Evolutionary conservation across 2,888 invertebrate genomes (phyloP).

Genomic region (Cactoblastis cactorum): DNA sequence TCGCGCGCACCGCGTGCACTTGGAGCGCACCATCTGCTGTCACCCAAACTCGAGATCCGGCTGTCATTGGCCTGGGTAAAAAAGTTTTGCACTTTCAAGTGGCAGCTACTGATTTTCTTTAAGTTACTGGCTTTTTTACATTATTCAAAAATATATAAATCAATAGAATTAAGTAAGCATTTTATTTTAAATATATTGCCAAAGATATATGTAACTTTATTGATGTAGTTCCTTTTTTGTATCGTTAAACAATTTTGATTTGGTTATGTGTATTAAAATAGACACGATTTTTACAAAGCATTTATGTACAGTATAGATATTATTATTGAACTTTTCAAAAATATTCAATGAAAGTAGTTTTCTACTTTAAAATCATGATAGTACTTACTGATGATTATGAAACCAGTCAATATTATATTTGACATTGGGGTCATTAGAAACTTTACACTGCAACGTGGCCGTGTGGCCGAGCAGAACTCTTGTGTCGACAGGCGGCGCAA

Average conservation of each 20-base stretch:
- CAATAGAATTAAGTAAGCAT: too few relatives aligned
- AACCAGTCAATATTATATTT: conserved; percentile 93
- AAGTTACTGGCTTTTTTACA: background rate
- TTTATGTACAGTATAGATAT: too few relatives aligned
- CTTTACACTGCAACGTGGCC: conserved; percentile 95
- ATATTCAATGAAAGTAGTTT: too few relatives aligned
- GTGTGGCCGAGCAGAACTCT: conserved; percentile 95
- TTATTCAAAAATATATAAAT: too few relatives aligned
- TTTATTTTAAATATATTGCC: too few relatives aligned
- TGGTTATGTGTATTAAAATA: too few relatives aligned
- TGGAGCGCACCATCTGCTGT: conserved; percentile 91
- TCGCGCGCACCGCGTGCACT: conserved; percentile 92
- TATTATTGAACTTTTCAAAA: too few relatives aligned
- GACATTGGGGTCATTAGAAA: conserved; percentile 93
- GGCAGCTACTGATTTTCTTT: background rate
- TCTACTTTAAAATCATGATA: conserved; percentile 11
- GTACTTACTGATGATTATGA: conserved; percentile 88
- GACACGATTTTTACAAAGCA: too few relatives aligned
- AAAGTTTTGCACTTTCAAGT: background rate
- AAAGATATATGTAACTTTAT: too few relatives aligned
- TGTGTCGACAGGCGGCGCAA: conserved; percentile 95
- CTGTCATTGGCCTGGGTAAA: conserved; percentile 62
- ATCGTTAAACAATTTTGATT: too few relatives aligned
- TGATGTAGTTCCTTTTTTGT: too few relatives aligned
- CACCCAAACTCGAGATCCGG: conserved; percentile 85